Evolutionary conservation across 30 jellyfish, hydroid and myxozoan genomes (phyloP).

Genomic region (Mastigias papua): DNA sequence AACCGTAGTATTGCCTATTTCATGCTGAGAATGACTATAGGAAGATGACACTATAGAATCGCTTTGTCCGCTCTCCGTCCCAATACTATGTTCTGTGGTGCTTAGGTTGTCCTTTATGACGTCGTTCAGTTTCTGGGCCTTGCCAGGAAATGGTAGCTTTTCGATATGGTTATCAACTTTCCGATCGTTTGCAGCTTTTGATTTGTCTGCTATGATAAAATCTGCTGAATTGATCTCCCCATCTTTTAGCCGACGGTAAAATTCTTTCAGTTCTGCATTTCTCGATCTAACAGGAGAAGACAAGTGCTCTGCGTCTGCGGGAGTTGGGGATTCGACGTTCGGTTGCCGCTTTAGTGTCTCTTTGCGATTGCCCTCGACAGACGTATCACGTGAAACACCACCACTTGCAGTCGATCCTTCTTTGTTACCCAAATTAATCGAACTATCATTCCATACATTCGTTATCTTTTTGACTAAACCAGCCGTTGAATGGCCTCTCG

Average conservation of each 20-base stretch:
- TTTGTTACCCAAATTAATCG: slow-evolving; percentile 13
- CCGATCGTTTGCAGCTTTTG: slow-evolving; percentile 2
- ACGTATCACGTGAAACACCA: neutral
- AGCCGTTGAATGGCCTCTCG: slow-evolving; percentile 83
- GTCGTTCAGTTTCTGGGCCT: slow-evolving; percentile 74
- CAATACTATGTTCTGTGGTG: neutral
- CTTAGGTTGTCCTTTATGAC: slow-evolving; percentile 1
- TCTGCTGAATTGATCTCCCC: slow-evolving; percentile 45
- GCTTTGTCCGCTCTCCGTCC: slow-evolving; percentile 4
- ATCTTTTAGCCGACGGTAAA: slow-evolving; percentile 59
- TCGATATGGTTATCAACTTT: slow-evolving; percentile 53
- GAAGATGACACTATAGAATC: slow-evolving; percentile 4
- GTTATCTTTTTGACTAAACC: slow-evolving; percentile 89
- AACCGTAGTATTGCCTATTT: slow-evolving; percentile 9
- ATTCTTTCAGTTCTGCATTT: slow-evolving; percentile 56
- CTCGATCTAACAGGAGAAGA: slow-evolving; percentile 57
- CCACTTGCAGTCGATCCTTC: neutral
- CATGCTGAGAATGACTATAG: neutral
- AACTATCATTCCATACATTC: slow-evolving; percentile 68
- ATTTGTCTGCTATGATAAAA: slow-evolving; percentile 6
- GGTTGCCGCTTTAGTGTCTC: slow-evolving; percentile 46
- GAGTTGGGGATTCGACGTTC: slow-evolving; percentile 32
- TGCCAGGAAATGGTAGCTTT: slow-evolving; percentile 69
- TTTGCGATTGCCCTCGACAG: slow-evolving; percentile 8
- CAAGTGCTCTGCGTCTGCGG: neutral